Percentiles rank a stretch among this genome's conserved stretches.
Conservation (phyloP, 2,888 invertebrate species). For the Mythimna impura region DNA sequence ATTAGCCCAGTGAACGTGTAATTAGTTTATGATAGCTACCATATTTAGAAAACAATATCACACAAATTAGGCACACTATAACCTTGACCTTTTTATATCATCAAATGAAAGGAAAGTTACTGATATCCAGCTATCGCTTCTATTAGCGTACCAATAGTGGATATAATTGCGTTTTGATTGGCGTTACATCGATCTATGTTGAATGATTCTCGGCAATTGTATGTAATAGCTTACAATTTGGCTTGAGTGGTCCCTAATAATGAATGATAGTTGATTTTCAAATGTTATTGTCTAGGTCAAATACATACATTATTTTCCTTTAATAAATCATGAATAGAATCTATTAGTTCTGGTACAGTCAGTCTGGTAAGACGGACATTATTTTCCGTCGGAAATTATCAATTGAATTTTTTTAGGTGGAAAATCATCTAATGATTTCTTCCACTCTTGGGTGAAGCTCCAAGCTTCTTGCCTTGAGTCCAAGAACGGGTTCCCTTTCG, state of each 20-base stretch:
- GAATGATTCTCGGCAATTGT: conserved; percentile 38
- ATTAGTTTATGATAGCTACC: neutral
- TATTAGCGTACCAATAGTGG: conserved; percentile 23
- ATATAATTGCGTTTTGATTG: conserved; percentile 54
- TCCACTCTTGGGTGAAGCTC: too few species aligned
- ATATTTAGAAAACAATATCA: conserved; percentile 5
- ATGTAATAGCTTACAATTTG: conserved; percentile 42
- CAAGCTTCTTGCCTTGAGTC: too few species aligned
- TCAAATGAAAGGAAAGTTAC: conserved; percentile 17
- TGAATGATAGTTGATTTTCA: conserved; percentile 5
- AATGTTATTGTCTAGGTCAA: neutral
- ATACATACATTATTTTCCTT: neutral
- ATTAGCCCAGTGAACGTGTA: neutral
- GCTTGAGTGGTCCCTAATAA: conserved; percentile 34
- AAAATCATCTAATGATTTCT: too few species aligned
- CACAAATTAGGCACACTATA: conserved; percentile 3
- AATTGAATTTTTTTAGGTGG: too few species aligned
- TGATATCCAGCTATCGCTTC: conserved; percentile 11
- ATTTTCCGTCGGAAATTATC: too few species aligned
- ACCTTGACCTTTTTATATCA: conserved; percentile 32
- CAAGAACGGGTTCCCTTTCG: too few species aligned
- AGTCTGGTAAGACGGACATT: too few species aligned
- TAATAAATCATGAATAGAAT: neutral
- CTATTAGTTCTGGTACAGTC: too few species aligned
- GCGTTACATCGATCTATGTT: conserved; percentile 37